phyloP scores from a whole-genome alignment of 2,113 vertebrate species.

The Tylochromis polylepis region DNA sequence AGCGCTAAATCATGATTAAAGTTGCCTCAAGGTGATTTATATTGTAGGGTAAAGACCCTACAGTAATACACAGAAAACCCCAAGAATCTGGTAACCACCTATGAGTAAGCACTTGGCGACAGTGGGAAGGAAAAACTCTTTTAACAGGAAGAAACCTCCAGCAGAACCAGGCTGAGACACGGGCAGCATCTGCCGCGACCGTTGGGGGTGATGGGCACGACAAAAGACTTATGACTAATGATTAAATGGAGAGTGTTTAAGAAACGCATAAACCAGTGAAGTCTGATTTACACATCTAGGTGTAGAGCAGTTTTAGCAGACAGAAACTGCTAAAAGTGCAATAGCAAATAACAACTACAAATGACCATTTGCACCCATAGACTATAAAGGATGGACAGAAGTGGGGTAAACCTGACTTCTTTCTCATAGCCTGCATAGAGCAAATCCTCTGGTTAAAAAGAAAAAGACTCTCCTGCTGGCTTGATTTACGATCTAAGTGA shows the following conservation, averaged over 20 bases:
- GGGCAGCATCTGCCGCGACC: background rate
- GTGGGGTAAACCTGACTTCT: no score
- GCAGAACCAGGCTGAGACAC: background rate
- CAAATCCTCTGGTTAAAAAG: background rate
- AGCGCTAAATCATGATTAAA: background rate
- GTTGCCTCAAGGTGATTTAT: background rate
- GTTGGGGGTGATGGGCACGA: background rate
- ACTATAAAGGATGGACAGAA: no score
- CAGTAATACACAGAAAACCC: background rate
- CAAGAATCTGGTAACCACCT: background rate
- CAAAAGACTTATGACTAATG: background rate
- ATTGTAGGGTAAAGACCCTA: background rate
- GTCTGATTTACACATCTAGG: background rate
- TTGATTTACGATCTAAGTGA: accelerated
- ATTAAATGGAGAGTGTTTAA: background rate
- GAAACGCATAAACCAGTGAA: background rate
- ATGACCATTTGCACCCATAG: no score
- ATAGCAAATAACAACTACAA: accelerated
- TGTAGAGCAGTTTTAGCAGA: background rate
- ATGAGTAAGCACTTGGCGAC: background rate
- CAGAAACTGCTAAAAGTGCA: background rate
- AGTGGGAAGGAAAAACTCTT: background rate
- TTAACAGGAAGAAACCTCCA: background rate
- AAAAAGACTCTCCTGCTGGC: background rate
- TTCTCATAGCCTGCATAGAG: background rate